Evolutionary conservation across 2,888 invertebrate species (phyloP).

Genomic region (Chaetogeoica ovagalla): DNA sequence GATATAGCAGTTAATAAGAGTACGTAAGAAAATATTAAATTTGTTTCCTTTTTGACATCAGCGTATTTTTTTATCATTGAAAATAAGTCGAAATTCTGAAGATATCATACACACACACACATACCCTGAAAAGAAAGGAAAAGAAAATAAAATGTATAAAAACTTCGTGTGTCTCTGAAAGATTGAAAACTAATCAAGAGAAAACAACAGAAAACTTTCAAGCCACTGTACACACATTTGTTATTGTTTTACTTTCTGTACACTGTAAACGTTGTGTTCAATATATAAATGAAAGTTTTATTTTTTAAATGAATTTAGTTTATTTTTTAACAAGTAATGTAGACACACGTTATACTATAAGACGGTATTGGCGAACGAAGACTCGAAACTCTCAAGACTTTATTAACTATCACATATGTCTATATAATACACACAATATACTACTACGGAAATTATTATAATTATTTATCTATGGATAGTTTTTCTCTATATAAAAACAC

Average conservation of each 20-base stretch:
- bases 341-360: too few relatives aligned
- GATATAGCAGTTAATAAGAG: too few relatives aligned
- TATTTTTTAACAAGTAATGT: not conserved
- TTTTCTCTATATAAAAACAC: too few relatives aligned
- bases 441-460: too few relatives aligned
- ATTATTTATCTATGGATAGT: too few relatives aligned
- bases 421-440: too few relatives aligned
- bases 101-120: not conserved
- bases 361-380: too few relatives aligned
- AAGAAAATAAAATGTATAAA: not conserved
- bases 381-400: too few relatives aligned
- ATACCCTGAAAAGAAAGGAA: not conserved
- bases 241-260: slow-evolving; percentile 18
- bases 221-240: not conserved
- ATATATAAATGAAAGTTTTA: slow-evolving; percentile 7
- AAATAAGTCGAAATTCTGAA: not conserved
- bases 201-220: slow-evolving; percentile 18
- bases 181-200: slow-evolving; percentile 36
- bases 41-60: not conserved
- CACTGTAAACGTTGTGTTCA: not conserved
- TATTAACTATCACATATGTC: too few relatives aligned
- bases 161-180: slow-evolving; percentile 8
- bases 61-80: not conserved
- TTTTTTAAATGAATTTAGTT: not conserved
- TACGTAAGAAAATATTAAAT: too few relatives aligned